Evolutionary conservation across 2,113 vertebrate species (phyloP).

Genomic region (Telmatochromis brichardi): DNA sequence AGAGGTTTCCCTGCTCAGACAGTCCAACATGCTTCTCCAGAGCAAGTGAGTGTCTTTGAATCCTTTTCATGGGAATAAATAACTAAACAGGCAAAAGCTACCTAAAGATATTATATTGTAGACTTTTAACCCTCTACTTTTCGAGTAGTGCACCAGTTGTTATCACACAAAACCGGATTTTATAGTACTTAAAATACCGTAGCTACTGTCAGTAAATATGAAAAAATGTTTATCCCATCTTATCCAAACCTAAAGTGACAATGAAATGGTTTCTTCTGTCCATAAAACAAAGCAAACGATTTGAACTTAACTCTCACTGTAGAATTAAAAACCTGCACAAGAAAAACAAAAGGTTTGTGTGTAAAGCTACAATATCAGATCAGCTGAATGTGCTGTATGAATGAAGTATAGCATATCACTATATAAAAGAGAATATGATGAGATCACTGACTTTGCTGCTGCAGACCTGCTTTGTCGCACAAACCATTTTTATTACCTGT

Average conservation of each 20-base stretch:
- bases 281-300: neutral
- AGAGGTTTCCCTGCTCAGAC: constrained; percentile 72
- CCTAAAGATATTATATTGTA: neutral
- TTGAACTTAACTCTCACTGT: neutral
- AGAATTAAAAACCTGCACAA: neutral
- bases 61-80: neutral
- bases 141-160: neutral
- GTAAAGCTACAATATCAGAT: neutral
- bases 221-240: neutral
- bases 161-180: neutral
- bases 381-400: neutral
- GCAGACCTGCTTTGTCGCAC: neutral
- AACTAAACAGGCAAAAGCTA: neutral
- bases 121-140: neutral
- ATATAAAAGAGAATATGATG: neutral
- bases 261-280: neutral
- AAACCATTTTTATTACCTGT: neutral
- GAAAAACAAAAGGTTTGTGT: neutral
- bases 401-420: neutral
- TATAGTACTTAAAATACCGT: neutral
- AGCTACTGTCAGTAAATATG: neutral
- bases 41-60: constrained; percentile 69
- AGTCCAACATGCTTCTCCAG: constrained; percentile 76
- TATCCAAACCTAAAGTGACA: neutral
- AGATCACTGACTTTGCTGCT: neutral